phyloP scores from a whole-genome alignment of 2,113 vertebrate genomes.

The Alligator mississippiensis region DNA sequence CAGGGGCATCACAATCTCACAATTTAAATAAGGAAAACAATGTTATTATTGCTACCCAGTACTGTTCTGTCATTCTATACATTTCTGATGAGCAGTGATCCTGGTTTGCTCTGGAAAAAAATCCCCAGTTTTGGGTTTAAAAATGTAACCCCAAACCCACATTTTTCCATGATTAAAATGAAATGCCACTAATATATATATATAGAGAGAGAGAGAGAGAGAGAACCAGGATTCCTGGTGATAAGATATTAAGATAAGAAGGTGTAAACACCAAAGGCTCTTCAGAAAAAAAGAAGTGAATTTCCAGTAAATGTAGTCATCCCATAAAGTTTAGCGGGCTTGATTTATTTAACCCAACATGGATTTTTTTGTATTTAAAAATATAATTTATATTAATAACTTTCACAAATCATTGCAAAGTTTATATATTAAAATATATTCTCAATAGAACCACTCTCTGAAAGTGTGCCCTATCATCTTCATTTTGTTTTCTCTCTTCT shows the following conservation, averaged over 20 bases:
- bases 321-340: neutral
- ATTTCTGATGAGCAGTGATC: neutral
- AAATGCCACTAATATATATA: no score
- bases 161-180: no score
- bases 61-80: neutral
- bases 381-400: neutral
- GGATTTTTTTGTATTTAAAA: neutral
- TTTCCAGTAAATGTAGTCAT: neutral
- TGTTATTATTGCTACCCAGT: neutral
- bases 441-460: neutral
- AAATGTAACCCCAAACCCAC: no score
- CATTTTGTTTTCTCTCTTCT: neutral
- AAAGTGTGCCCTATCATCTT: neutral
- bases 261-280: neutral
- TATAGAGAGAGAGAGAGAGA: no score
- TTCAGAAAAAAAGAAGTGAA: neutral
- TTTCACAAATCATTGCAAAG: neutral
- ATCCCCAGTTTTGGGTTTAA: no score
- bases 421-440: neutral
- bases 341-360: neutral
- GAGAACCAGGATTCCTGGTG: no score
- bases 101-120: no score
- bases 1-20: neutral
- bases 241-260: neutral
- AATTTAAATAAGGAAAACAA: constrained; percentile 4